Evolutionary conservation across 2,113 vertebrate species (phyloP).

Genomic region (Myocastor coypus): DNA sequence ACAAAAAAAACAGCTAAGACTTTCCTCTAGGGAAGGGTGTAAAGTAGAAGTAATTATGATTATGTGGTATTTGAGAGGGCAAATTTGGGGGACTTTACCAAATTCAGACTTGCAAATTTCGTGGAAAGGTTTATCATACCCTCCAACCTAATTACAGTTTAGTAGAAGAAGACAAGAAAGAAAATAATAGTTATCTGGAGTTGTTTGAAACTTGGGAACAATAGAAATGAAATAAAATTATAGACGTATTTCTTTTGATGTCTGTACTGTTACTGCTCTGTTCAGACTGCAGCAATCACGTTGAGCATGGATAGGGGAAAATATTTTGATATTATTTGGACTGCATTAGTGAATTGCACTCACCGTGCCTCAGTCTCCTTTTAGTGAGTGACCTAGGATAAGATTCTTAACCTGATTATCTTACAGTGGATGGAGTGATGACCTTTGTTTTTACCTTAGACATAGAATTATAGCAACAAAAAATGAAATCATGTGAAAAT

Average conservation of each 20-base stretch:
- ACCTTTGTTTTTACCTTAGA: neutral
- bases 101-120: neutral
- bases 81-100: too few relatives aligned
- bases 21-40: neutral
- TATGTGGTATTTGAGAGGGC: neutral
- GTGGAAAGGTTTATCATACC: neutral
- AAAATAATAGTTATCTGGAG: neutral
- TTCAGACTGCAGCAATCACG: neutral
- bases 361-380: neutral
- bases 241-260: neutral
- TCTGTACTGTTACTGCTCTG: neutral
- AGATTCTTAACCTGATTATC: slow-evolving; percentile 31
- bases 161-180: neutral
- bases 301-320: neutral
- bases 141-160: neutral
- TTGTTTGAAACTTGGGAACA: slow-evolving; percentile 12
- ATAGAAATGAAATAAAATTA: neutral
- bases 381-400: neutral
- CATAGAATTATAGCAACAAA: neutral
- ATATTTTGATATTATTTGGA: slow-evolving; percentile 23
- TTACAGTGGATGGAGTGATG: neutral
- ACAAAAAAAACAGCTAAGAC: neutral
- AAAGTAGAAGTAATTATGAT: neutral
- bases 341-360: neutral
- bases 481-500: slow-evolving; percentile 49